Percentiles rank a stretch among this genome's conserved stretches.
phyloP scores from a whole-genome alignment of 2,888 invertebrate genomes.

The Cistogaster globosa region DNA sequence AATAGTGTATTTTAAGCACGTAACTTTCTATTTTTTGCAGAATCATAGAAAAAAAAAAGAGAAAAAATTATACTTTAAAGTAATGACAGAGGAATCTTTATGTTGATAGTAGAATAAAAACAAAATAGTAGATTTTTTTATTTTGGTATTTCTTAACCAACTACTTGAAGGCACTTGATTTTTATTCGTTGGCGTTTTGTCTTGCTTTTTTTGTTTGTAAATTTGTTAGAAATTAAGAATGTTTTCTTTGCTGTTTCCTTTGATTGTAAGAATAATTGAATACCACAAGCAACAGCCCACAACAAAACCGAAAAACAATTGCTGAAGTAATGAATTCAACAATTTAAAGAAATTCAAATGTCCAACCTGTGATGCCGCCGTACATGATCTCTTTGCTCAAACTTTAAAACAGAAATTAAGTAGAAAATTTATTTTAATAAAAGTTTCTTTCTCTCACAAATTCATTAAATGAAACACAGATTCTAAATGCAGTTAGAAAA shows the following conservation, averaged over 20 bases:
- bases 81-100: conserved; percentile 45
- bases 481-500: no score
- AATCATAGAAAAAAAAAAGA: conserved; percentile 34
- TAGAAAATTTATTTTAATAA: no score
- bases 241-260: conserved; percentile 20
- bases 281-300: conserved; percentile 52
- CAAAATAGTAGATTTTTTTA: conserved; percentile 37
- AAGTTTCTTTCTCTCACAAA: no score
- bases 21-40: conserved; percentile 66
- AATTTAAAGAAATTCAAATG: conserved; percentile 5
- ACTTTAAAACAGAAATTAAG: background rate
- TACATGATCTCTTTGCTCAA: background rate
- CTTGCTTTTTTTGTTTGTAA: conserved; percentile 50
- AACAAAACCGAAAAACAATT: conserved; percentile 54
- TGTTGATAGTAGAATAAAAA: conserved; percentile 17
- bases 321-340: conserved; percentile 66
- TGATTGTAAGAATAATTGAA: conserved; percentile 51
- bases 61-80: conserved; percentile 47
- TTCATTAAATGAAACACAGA: no score
- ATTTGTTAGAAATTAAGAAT: conserved; percentile 65
- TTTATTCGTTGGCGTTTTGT: conserved; percentile 42
- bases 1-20: conserved; percentile 67
- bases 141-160: conserved; percentile 60
- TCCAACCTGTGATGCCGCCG: conserved; percentile 24
- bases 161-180: conserved; percentile 66